Evolutionary conservation across 2,797 vertebrate genomes (phyloP), one percentile per base, ranked within the genome.

Genomic region (Lutjanus campechanus): DNA sequence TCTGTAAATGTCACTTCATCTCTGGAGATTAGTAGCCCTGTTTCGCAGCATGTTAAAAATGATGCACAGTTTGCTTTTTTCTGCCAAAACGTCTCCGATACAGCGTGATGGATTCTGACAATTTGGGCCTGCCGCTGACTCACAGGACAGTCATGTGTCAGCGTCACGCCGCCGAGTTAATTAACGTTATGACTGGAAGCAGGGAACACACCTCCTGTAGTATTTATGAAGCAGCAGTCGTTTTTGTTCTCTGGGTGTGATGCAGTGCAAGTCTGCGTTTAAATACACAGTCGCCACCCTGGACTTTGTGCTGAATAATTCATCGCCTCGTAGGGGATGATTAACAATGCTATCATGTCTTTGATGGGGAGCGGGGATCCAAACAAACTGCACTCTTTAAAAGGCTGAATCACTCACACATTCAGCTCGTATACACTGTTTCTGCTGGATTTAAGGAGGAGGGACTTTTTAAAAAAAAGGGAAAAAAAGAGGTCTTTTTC

Each of bases 261-360:
- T 67, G 77, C 54, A 79, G 70, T 65, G 61, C 41, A 61, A 70
- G 81, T 68, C 50, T 67, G 64, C 61, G 51, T 76, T 81, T 86
- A 74, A 83, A 84, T 77, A 79, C 76, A 56, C 54, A 75, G 68
- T 47, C 65, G 60, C 74, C 71, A 79, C 78, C 64, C 54, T 65
- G 81, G 63, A 82, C 70, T 66, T 22, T 41, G 44, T 41, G 22
- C 74, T 91, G 78, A 89, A 91, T 90, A 85, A 91, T 91, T 88
- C 67, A 91, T 71, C 0, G 7, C 36, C 36, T 79, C 56, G 69
- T 44, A 41, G 81, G 66, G 69, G 58, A 77, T 79, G 80, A 85
- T 88, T 79, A 86, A 88, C 81, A 83, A 72, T 60, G 73, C 36
- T 49, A 55, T 58, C 43, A 22, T 81, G 77, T 59, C 64, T 82